Evolutionary conservation across 2,113 vertebrate species (phyloP).

Genomic region (Pollimyrus isidori): DNA sequence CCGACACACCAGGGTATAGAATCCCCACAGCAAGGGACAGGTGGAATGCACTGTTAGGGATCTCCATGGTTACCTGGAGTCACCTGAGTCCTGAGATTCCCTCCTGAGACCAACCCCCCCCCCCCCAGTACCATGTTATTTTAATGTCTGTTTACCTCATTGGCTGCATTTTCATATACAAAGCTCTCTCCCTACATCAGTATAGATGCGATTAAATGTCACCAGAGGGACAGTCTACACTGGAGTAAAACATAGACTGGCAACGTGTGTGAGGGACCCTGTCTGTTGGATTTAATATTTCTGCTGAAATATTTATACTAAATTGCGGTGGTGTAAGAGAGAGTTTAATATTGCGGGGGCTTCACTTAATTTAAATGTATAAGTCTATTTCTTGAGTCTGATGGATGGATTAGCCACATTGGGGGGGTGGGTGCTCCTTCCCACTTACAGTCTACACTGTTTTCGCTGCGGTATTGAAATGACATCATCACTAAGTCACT

Average conservation of each 20-base stretch:
- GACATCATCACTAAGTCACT: not conserved
- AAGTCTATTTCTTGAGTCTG: not conserved
- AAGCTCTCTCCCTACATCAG: not conserved
- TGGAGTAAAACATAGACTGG: not conserved
- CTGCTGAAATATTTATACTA: too few species aligned
- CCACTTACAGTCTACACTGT: not conserved
- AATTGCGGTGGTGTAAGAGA: not conserved
- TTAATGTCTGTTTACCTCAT: too few species aligned
- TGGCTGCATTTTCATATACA: not conserved
- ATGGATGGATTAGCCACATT: not conserved
- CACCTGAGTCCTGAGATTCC: not conserved
- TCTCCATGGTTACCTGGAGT: not conserved
- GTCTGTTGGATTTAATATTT: too few species aligned
- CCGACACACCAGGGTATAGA: not conserved
- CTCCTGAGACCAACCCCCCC: not conserved
- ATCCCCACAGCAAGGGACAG: not conserved
- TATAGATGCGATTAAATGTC: not conserved
- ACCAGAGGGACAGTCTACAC: not conserved
- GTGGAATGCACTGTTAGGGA: not conserved
- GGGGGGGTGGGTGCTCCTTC: not conserved
- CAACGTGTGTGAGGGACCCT: too few species aligned
- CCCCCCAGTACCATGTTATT: not conserved
- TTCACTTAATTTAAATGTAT: not conserved
- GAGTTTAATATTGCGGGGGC: not conserved
- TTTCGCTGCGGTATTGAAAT: not conserved